Conservation (phyloP, 2,113 vertebrate species). For the Alosa alosa region DNA sequence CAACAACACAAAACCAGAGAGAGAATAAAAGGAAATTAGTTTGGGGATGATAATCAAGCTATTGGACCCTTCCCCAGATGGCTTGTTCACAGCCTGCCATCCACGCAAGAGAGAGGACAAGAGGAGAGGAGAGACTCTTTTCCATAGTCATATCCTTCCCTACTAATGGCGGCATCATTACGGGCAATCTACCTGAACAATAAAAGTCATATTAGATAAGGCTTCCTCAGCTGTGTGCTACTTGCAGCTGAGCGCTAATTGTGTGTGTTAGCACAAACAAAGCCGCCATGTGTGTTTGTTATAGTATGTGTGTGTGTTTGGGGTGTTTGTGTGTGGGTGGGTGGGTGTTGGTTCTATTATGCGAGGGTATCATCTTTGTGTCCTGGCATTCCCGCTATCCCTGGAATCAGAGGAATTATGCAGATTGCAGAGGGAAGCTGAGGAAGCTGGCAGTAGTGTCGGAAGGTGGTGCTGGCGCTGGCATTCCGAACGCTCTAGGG, state of each 20-base stretch:
- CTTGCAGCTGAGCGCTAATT: slow-evolving; percentile 49
- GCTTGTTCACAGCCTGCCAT: slow-evolving; percentile 33
- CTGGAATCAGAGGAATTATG: slow-evolving; percentile 30
- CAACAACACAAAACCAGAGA: slow-evolving; percentile 32
- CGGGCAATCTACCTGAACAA: slow-evolving; percentile 57
- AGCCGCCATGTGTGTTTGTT: slow-evolving; percentile 48
- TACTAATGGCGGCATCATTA: slow-evolving; percentile 54
- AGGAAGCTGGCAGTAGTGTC: slow-evolving; percentile 20
- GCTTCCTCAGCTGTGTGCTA: slow-evolving; percentile 39
- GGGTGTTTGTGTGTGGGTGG: neutral
- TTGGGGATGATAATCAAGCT: slow-evolving; percentile 35
- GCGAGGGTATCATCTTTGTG: slow-evolving; percentile 44
- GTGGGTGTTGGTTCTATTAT: neutral
- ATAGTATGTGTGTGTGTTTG: slow-evolving; percentile 4
- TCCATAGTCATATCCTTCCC: slow-evolving; percentile 43
- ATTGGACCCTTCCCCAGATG: slow-evolving; percentile 43
- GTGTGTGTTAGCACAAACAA: slow-evolving; percentile 50
- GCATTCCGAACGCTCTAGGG: slow-evolving; percentile 25
- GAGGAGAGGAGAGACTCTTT: neutral
- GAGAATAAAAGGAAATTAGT: neutral
- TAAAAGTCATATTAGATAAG: slow-evolving; percentile 57
- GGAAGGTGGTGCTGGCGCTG: neutral
- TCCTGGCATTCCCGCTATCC: slow-evolving; percentile 26
- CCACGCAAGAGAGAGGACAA: neutral
- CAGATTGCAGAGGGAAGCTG: slow-evolving; percentile 42